Conservation (phyloP, 2,888 invertebrate genomes). For the Cryptosula pallasiana region DNA sequence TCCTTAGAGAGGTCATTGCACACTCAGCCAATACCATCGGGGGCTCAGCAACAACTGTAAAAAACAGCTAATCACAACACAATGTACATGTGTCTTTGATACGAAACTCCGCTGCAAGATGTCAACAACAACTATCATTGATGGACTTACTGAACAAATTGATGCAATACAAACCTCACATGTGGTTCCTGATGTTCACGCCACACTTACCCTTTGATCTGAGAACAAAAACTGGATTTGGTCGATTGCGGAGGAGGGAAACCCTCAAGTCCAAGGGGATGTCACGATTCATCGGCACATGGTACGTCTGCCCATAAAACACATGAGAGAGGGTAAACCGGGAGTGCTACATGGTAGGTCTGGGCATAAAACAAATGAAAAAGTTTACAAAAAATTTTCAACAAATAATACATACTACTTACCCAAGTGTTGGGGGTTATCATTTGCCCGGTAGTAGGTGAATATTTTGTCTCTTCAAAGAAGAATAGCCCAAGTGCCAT, state of each 20-base stretch:
- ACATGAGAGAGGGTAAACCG: too few relatives aligned
- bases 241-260: constrained; percentile 37
- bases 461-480: constrained; percentile 65
- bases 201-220: constrained; percentile 41
- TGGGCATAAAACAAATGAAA: too few relatives aligned
- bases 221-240: constrained; percentile 39
- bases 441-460: constrained; percentile 63
- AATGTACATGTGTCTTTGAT: too few relatives aligned
- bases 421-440: constrained; percentile 73
- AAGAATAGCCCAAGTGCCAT: constrained; percentile 74
- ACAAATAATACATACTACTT: constrained; percentile 18
- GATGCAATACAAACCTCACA: too few relatives aligned
- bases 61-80: background rate
- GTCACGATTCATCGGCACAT: constrained; percentile 41
- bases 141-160: too few relatives aligned
- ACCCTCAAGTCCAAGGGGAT: constrained; percentile 43
- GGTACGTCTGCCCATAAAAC: constrained; percentile 32
- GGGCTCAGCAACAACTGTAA: constrained; percentile 3
- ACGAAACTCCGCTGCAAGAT: too few relatives aligned
- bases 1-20: background rate
- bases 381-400: background rate
- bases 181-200: too few relatives aligned
- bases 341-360: too few relatives aligned
- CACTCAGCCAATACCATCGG: background rate
- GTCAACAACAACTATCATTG: too few relatives aligned